Percentiles rank a stretch among this genome's conserved stretches.
Conservation (phyloP, 2,888 invertebrate genomes). For the Tridacna gigas region DNA sequence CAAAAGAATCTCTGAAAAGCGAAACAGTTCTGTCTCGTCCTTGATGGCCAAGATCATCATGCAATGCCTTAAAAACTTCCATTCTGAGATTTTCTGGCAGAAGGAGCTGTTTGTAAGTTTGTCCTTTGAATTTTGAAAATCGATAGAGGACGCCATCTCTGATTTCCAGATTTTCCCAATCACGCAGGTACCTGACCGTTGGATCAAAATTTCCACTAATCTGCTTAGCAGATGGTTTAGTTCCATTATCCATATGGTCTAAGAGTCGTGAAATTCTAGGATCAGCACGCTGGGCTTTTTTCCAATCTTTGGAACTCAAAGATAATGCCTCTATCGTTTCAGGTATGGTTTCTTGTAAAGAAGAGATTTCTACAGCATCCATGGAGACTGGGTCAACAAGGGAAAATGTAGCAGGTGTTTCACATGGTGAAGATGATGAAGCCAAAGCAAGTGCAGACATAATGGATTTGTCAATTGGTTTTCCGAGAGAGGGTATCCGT, state of each 20-base stretch:
- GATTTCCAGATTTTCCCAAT: conserved; percentile 36
- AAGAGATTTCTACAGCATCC: background rate
- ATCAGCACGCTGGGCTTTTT: too few relatives aligned
- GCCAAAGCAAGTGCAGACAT: background rate
- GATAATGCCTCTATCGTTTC: too few relatives aligned
- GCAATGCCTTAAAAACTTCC: too few relatives aligned
- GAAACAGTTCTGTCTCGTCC: conserved; percentile 37
- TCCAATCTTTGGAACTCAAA: too few relatives aligned
- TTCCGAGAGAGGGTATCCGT: background rate
- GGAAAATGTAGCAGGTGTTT: background rate
- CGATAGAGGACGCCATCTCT: conserved; percentile 31
- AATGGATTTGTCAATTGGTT: background rate
- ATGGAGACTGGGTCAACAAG: background rate
- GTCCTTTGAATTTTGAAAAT: conserved; percentile 2
- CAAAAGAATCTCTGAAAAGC: conserved; percentile 29
- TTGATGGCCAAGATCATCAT: too few relatives aligned
- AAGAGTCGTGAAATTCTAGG: background rate
- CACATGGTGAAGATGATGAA: background rate
- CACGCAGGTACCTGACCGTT: conserved; percentile 13
- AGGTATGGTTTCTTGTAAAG: background rate
- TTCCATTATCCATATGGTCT: conserved; percentile 23
- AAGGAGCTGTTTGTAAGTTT: conserved; percentile 3
- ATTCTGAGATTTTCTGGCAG: conserved; percentile 31
- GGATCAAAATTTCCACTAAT: background rate
- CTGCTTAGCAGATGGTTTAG: conserved; percentile 26